A percentile compares a stretch with the other conserved stretches of the same genome.
Evolutionary conservation across 2,888 invertebrate genomes (phyloP).

Genomic region (Philaethria dido): DNA sequence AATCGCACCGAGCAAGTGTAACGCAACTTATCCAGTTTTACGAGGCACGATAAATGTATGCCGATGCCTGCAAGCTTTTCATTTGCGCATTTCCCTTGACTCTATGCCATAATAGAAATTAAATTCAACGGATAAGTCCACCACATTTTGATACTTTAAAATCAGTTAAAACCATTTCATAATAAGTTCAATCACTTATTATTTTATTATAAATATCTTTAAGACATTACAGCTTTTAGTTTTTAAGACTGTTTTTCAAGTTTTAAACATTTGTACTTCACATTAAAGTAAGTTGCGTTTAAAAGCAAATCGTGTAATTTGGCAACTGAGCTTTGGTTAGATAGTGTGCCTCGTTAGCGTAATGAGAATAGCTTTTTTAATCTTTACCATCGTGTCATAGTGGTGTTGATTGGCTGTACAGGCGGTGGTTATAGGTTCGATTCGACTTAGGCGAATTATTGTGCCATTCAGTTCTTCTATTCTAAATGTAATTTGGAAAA

Average conservation of each 20-base stretch:
- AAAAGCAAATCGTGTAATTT: conserved; percentile 78
- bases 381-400: conserved; percentile 52
- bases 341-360: conserved; percentile 79
- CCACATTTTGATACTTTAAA: background rate
- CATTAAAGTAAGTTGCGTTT: conserved; percentile 76
- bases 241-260: background rate
- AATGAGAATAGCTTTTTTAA: conserved; percentile 77
- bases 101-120: conserved; percentile 47
- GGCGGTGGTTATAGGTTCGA: background rate
- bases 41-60: conserved; percentile 68
- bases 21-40: conserved; percentile 71
- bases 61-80: conserved; percentile 51
- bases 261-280: conserved; percentile 52
- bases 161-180: background rate
- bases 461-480: too few species aligned
- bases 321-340: conserved; percentile 81
- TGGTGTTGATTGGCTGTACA: background rate
- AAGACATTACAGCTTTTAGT: background rate
- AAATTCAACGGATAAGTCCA: conserved; percentile 35
- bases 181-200: background rate
- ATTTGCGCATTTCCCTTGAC: conserved; percentile 46
- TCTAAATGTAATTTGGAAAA: too few species aligned
- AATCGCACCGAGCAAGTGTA: conserved; percentile 66
- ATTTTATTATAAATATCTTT: background rate
- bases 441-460: too few species aligned